Evolutionary conservation across 1,140 invertebrate genomes (phyloP).

Genomic region (Tetragnatha versicolor): DNA sequence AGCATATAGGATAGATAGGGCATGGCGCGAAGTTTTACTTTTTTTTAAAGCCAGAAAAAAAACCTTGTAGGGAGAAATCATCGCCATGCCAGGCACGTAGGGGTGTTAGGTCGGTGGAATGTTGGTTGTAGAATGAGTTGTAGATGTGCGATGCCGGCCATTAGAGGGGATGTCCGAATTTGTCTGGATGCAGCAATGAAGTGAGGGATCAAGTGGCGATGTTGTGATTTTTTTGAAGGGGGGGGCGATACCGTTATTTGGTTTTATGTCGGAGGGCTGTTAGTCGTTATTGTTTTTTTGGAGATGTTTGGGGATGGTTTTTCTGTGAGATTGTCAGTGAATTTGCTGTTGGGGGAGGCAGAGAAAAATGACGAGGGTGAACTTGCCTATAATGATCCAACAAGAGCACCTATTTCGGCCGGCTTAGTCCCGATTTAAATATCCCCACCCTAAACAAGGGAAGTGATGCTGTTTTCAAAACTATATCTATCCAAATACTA

Average conservation of each 20-base stretch:
- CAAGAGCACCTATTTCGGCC: constrained; percentile 4
- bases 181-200: background rate
- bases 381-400: too few species aligned
- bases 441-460: too few species aligned
- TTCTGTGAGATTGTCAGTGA: too few species aligned
- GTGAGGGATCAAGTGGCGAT: background rate
- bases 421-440: constrained; percentile 29
- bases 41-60: background rate
- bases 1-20: constrained; percentile 3
- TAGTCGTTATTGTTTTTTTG: too few species aligned
- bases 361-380: too few species aligned
- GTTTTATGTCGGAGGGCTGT: too few species aligned
- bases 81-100: constrained; percentile 1
- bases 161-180: constrained; percentile 25
- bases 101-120: constrained; percentile 29
- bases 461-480: too few species aligned
- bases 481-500: too few species aligned
- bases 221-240: background rate
- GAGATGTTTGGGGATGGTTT: too few species aligned
- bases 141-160: constrained; percentile 7
- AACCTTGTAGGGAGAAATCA: too few species aligned
- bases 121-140: constrained; percentile 14
- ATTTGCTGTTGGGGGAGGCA: too few species aligned
- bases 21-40: background rate
- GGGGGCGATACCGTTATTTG: too few species aligned